Base-by-base conservation (phyloP, 2,113 vertebrate genomes). In the Anarhynchus alexandrinus region DNA sequence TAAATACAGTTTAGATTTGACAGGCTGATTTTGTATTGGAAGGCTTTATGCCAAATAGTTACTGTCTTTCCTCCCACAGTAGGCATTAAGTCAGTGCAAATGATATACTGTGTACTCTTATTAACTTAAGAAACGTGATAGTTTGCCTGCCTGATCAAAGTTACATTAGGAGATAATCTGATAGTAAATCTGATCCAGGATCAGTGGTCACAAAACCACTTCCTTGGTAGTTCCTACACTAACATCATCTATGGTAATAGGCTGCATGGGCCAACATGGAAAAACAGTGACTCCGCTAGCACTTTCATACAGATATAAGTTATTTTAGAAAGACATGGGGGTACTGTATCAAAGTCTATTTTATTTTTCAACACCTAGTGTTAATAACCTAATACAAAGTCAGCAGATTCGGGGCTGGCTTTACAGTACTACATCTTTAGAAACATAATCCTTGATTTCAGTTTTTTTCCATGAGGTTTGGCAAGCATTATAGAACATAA, bases 41-140 rank as follows among this genome's bases (percentile, higher is more conserved):
- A 96, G 86, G 77, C 69, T 72, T 91, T 62, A 52, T 74, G 86
- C 77, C 94, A 89, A 94, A 79, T 2, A 84, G 59, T 70, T 89
- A 58, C 91, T 74, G 64, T 76, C 81, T 52, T 78, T 85, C 84
- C 65, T 84, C 40, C 77, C 73, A 86, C 83, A 72, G 40, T 1
- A 93, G 47, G 47, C 81, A 94, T 67, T 79, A 91, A 86, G 89
- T 67, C 72, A 82, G 77, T 0, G 0, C 69, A 95, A 90, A 79
- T 76, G 36, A 91, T 49, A 69, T 26, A 93, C 8, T 82, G 38
- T 25, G 40, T 57, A 34, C 93, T 78, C 67, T 71, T 87, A 94
- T 69, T 84, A 94, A 92, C 79, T 93, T 73, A 69, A 93, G 91
- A 93, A 94, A 94, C 45, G 34, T n/a, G 52, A 95, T 93, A 72